These are phyloP conservation scores for Anthoscopus minutus DNA, from an alignment of 2,113 vertebrate genomes.

Conservation along the genomic window DNA sequence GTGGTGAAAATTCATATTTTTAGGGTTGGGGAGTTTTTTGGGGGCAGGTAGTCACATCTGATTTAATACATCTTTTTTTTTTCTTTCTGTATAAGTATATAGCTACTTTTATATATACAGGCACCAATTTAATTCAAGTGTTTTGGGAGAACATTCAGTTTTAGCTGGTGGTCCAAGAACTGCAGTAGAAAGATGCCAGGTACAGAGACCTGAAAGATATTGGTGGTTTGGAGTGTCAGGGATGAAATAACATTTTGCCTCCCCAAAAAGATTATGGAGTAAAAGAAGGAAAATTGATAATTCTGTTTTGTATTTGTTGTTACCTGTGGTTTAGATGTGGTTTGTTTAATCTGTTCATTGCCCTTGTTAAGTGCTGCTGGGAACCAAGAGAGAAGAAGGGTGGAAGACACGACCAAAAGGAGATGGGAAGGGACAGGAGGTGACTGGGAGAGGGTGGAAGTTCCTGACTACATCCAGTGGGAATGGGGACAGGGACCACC, in stretches of 20 bases:
- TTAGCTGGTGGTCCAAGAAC: not conserved
- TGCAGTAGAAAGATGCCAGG: not conserved
- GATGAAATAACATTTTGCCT: not conserved
- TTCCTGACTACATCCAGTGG: not conserved
- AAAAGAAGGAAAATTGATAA: not conserved
- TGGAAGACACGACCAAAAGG: too few species aligned
- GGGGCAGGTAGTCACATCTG: not conserved
- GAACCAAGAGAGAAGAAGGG: not conserved
- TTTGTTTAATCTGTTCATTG: too few species aligned
- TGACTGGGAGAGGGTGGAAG: fast-evolving
- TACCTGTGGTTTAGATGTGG: not conserved
- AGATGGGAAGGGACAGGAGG: not conserved
- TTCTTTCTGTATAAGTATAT: not conserved
- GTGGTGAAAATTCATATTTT: not conserved
- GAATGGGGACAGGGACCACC: not conserved
- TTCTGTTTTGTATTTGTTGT: not conserved
- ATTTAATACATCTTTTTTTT: fast-evolving
- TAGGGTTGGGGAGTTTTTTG: fast-evolving
- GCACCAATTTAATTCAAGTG: too few species aligned
- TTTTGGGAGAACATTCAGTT: not conserved
- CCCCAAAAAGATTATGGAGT: too few species aligned
- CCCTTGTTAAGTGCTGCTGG: too few species aligned
- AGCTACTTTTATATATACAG: fast-evolving
- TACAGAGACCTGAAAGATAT: not conserved
- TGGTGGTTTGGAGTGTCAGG: not conserved